phyloP scores from a whole-genome alignment of 2,797 vertebrate genomes.

The Ceryle rudis region DNA sequence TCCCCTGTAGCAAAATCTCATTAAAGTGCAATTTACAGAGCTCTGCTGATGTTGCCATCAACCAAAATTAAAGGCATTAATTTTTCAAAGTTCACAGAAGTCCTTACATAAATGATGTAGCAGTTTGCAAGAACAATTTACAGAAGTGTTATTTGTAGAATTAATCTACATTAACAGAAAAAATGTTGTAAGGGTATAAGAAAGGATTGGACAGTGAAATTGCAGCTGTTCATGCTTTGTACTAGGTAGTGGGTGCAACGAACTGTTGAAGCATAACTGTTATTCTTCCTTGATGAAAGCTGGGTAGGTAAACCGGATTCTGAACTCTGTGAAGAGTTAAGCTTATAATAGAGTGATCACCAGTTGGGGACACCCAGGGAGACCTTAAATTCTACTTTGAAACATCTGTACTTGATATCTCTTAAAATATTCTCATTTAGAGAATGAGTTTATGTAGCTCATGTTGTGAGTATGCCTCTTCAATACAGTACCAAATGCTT shows the following conservation, averaged over 20 bases:
- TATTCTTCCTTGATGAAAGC: slow-evolving; percentile 88
- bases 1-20: slow-evolving; percentile 99
- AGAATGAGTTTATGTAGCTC: slow-evolving; percentile 86
- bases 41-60: slow-evolving; percentile 99
- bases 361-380: slow-evolving; percentile 82
- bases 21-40: slow-evolving; percentile 99
- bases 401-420: slow-evolving; percentile 85
- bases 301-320: slow-evolving; percentile 86
- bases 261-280: slow-evolving; percentile 88
- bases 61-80: slow-evolving; percentile 99
- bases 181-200: slow-evolving; percentile 87
- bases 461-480: slow-evolving; percentile 82
- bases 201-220: slow-evolving; percentile 87
- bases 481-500: slow-evolving; percentile 78
- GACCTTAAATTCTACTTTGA: slow-evolving; percentile 84
- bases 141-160: slow-evolving; percentile 94
- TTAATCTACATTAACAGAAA: slow-evolving; percentile 94
- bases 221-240: slow-evolving; percentile 92
- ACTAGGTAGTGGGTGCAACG: slow-evolving; percentile 85
- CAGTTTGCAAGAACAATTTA: slow-evolving; percentile 98
- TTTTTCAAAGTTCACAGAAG: slow-evolving; percentile 99
- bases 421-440: slow-evolving; percentile 85
- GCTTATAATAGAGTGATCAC: slow-evolving; percentile 79
- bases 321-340: slow-evolving; percentile 82
- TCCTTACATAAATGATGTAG: slow-evolving; percentile 98